Base-by-base conservation (phyloP, 1,140 invertebrate genomes). In the Drosophila busckii region DNA sequence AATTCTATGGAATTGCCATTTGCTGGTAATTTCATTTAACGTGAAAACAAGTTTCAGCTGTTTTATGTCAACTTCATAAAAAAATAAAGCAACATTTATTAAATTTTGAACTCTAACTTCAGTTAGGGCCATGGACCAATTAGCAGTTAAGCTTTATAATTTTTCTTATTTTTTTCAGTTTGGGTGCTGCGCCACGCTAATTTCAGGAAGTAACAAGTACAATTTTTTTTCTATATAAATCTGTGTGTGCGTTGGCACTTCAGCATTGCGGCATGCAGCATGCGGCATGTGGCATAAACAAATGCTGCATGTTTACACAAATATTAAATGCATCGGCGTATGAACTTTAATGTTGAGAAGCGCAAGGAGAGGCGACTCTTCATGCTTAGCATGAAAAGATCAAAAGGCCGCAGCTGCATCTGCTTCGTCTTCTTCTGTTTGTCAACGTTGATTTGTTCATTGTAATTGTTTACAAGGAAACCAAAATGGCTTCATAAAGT, bases 21-120 rank as follows among this genome's bases (percentile, higher is more conserved):
- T 59, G 54, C 75, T 80, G 73, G 75, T 80, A 80, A 80, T 80
- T 80, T 80, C 50, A 58, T 80, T 80, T 82, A 80, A 65, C 59
- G 46, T 55, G 73, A 65, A 76, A 82, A 80, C 73, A 42, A 82
- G 73, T 80, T 75, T 68, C 29, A 17, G 38, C 32, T 70, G 42
- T 69, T 64, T 67, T 38, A 67, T 73, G 75, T 64, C 75, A 80
- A 58, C 61, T 56, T 19, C 19, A 40, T 46, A 46, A 17, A 31
- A 35, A 34, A 40, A 25, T 13, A 56, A 26, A 42, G 53, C 42
- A 56, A n/a, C n/a, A n/a, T n/a, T 22, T 50, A 23, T 46, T 22
- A 34, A 52, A 42, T 44, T 42, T 48, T 56, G 44, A 80, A 63
- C 62, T 64, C 35, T 34, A 28, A 9, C 6, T 19, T 15, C n/a